Percentiles rank a stretch among this genome's conserved stretches.
phyloP scores from a whole-genome alignment of 2,113 vertebrate genomes.

The Mohoua ochrocephala region DNA sequence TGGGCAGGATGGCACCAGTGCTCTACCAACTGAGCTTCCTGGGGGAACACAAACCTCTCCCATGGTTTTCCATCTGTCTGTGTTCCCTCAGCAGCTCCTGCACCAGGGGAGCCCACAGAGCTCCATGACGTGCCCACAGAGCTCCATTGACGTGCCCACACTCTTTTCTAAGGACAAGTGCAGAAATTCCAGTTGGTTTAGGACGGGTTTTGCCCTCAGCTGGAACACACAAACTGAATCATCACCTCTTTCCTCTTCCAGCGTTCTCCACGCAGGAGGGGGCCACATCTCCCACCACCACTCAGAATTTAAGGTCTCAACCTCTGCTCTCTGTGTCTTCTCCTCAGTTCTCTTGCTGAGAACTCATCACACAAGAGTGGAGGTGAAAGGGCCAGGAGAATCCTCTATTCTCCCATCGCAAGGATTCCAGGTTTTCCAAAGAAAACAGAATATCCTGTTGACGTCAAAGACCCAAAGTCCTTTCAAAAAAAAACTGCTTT shows the following conservation, averaged over 20 bases:
- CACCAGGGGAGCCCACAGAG: neutral
- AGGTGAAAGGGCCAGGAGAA: neutral
- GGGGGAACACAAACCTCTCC: neutral
- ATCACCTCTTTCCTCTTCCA: neutral
- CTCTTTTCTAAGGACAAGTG: neutral
- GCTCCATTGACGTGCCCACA: neutral
- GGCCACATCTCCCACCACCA: neutral
- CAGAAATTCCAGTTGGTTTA: neutral
- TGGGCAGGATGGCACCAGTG: neutral
- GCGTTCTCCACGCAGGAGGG: neutral
- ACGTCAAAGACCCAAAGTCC: neutral
- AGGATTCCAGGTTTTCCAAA: neutral
- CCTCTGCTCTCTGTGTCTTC: neutral
- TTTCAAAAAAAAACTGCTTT: neutral
- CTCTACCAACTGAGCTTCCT: neutral
- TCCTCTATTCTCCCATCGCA: neutral
- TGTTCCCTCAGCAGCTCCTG: neutral
- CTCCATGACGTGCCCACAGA: neutral
- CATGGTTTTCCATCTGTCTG: conserved; percentile 14
- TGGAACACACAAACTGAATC: neutral
- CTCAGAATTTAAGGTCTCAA: neutral
- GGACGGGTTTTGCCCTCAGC: neutral
- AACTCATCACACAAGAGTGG: neutral
- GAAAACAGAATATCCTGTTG: neutral
- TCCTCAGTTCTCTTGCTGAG: neutral